These are phyloP conservation scores for Lacanobia oleracea DNA, from an alignment of 2,888 invertebrate species.

Conservation along the genomic window DNA sequence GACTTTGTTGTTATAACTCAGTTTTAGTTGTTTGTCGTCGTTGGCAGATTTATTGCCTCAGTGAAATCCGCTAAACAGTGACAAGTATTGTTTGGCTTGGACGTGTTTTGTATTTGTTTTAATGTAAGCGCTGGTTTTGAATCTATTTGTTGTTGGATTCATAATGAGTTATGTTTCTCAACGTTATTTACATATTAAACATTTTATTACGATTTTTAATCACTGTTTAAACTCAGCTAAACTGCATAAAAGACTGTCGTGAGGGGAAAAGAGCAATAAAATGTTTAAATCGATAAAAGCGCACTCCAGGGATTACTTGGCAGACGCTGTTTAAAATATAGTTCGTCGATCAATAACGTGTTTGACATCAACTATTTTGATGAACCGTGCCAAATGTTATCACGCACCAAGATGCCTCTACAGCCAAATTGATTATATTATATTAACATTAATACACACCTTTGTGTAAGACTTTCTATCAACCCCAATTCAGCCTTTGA, in stretches of 20 bases:
- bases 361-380: constrained; percentile 28
- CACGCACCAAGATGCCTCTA: constrained; percentile 28
- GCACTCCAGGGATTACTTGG: constrained; percentile 24
- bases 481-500: constrained; percentile 59
- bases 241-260: background rate
- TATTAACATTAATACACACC: constrained; percentile 47
- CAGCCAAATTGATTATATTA: constrained; percentile 47
- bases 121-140: constrained; percentile 21
- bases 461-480: constrained; percentile 53
- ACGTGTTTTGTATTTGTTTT: constrained; percentile 55
- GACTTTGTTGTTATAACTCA: constrained; percentile 91
- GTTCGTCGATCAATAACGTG: constrained; percentile 3
- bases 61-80: constrained; percentile 82
- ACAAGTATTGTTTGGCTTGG: constrained; percentile 68
- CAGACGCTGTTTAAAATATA: constrained; percentile 3
- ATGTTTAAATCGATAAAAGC: constrained; percentile 39
- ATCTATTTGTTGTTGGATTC: constrained; percentile 10
- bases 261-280: constrained; percentile 8
- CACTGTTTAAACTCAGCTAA: constrained; percentile 1
- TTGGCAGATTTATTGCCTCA: constrained; percentile 89
- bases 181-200: background rate
- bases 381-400: constrained; percentile 10
- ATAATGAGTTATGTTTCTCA: background rate
- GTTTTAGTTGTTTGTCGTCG: constrained; percentile 89
- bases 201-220: background rate